Conservation (phyloP, 2,888 invertebrate genomes). For the Abrostola tripartita region DNA sequence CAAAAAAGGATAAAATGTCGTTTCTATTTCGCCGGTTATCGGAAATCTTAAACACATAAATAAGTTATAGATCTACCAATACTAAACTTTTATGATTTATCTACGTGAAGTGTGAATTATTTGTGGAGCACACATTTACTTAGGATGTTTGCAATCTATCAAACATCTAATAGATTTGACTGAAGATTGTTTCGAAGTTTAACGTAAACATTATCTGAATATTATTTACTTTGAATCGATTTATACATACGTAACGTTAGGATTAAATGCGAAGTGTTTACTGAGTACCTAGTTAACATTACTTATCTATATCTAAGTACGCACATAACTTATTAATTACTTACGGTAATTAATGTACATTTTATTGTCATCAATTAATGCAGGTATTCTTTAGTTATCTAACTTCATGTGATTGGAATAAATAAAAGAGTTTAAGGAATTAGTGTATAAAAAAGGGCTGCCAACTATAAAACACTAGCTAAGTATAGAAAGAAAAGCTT, state of each 20-base stretch:
- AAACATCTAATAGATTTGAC: slow-evolving; percentile 52
- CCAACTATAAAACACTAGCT: background rate
- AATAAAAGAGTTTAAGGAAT: background rate
- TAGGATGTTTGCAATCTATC: slow-evolving; percentile 59
- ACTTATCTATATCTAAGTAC: background rate
- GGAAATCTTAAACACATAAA: slow-evolving; percentile 30
- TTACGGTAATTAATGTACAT: slow-evolving; percentile 39
- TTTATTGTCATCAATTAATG: slow-evolving; percentile 1
- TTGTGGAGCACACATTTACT: slow-evolving; percentile 56
- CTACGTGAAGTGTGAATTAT: slow-evolving; percentile 50
- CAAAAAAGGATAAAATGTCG: background rate
- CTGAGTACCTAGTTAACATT: slow-evolving; percentile 12
- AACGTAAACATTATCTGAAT: slow-evolving; percentile 48
- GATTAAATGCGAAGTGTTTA: slow-evolving; percentile 21
- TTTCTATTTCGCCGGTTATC: slow-evolving; percentile 21
- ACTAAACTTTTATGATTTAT: slow-evolving; percentile 33
- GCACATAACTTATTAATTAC: slow-evolving; percentile 12
- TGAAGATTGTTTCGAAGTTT: slow-evolving; percentile 47
- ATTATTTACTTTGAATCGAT: slow-evolving; percentile 30
- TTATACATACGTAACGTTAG: slow-evolving; percentile 26
- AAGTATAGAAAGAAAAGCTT: background rate
- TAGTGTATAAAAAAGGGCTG: background rate
- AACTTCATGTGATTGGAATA: slow-evolving; percentile 16
- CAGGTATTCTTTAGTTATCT: slow-evolving; percentile 27
- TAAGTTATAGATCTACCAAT: slow-evolving; percentile 17